Evolutionary conservation across 2,797 vertebrate genomes (phyloP).

Genomic region (Mus spretus): DNA sequence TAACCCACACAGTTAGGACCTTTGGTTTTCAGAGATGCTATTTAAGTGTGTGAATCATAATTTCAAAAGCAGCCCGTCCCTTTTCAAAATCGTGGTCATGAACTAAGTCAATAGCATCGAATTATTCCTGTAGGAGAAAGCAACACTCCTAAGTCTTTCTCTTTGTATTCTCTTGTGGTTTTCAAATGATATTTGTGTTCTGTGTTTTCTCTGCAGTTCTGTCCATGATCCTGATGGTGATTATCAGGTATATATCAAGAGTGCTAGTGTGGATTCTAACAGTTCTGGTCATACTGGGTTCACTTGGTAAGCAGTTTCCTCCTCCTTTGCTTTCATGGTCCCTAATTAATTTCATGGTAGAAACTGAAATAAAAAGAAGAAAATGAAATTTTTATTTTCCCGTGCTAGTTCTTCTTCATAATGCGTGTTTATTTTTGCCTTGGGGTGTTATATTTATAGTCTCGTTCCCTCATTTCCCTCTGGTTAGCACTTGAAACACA

Average conservation of each 20-base stretch:
- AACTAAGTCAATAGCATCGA: slow-evolving; percentile 43
- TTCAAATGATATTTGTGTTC: slow-evolving; percentile 81
- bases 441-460: slow-evolving; percentile 18
- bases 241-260: slow-evolving; percentile 98
- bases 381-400: slow-evolving; percentile 54
- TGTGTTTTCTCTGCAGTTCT: slow-evolving; percentile 91
- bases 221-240: slow-evolving; percentile 98
- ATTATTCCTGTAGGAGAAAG: slow-evolving; percentile 45
- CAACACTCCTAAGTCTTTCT: slow-evolving; percentile 60
- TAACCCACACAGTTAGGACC: slow-evolving; percentile 63
- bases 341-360: slow-evolving; percentile 35
- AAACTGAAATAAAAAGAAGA: slow-evolving; percentile 55
- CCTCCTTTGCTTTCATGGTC: slow-evolving; percentile 64
- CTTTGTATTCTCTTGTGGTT: slow-evolving; percentile 68
- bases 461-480: background rate
- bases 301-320: slow-evolving; percentile 93
- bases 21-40: slow-evolving; percentile 72
- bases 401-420: background rate
- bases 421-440: slow-evolving; percentile 42
- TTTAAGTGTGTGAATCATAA: slow-evolving; percentile 64
- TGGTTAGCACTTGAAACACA: slow-evolving; percentile 33
- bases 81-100: slow-evolving; percentile 61
- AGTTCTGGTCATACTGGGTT: slow-evolving; percentile 95
- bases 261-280: slow-evolving; percentile 98
- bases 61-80: slow-evolving; percentile 70